Evolutionary conservation across 1,140 invertebrate species (phyloP), one percentile per base, ranked within the genome.

Genomic region (Drosophila novamexicana): DNA sequence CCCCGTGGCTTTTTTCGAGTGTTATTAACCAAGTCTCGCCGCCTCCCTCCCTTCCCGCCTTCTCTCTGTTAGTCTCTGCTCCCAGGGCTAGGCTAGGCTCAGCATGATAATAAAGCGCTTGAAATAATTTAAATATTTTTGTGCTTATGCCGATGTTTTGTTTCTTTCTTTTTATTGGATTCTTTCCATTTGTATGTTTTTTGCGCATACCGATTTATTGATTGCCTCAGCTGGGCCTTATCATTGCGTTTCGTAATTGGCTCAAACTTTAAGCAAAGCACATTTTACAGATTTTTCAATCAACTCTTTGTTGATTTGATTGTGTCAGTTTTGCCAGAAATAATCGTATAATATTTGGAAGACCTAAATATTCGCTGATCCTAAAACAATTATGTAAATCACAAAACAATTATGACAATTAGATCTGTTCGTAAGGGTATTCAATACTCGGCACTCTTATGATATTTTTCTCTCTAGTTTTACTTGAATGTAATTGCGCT

Each of bases 101-200:
- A 86, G 82, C 82, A 52, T 79, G 83, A 82, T 79, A 85, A 79
- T 81, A 81, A 86, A 86, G 71, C 78, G 72, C 52, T 83, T 42
- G 72, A 79, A 78, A 77, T 83, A 81, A 88, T 88, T 89, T 89
- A 64, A 81, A 88, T 88, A 74, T 70, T 81, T 77, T 47, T 57
- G 49, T 72, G 45, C 52, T 57, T 66, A 53, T 44, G 32, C 59
- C 72, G 52, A 61, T 75, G 50, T 82, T 66, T 88, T 66, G 73
- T 37, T 71, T 44, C 40, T 47, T 42, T 76, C 57, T 69, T 42
- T 40, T 71, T 50, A 29, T 59, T 62, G 29, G 34, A 36, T 54
- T 63, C 16, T 56, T 56, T 62, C 37, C 6, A 54, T 8, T 14
- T 42, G 1, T 29, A 14, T 29, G 22, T 37, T 47, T 69, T 69